Conservation (phyloP, 2,888 invertebrate genomes). For the Syrphus vitripennis region DNA sequence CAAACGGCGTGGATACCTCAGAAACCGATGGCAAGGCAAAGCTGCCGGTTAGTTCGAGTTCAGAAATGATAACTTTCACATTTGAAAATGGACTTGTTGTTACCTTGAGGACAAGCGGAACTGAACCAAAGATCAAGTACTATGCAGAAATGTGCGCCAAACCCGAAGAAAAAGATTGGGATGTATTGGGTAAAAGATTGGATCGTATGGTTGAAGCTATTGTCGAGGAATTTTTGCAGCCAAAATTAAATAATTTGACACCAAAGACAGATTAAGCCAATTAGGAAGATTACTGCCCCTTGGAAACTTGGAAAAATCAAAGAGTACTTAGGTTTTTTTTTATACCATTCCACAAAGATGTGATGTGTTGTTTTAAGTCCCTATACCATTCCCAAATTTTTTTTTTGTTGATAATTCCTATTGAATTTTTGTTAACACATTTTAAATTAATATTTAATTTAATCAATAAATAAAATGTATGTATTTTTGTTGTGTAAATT, state of each 20-base stretch:
- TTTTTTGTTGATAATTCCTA: background rate
- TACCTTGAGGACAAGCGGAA: slow-evolving; percentile 97
- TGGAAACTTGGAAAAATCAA: background rate
- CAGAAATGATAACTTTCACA: slow-evolving; percentile 97
- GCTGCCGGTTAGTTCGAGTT: slow-evolving; percentile 85
- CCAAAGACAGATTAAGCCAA: slow-evolving; percentile 38
- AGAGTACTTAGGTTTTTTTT: slow-evolving; percentile 23
- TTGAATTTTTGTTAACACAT: background rate
- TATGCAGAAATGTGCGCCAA: slow-evolving; percentile 94
- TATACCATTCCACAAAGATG: slow-evolving; percentile 33
- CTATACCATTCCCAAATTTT: background rate
- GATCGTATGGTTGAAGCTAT: slow-evolving; percentile 89
- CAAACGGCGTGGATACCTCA: slow-evolving; percentile 87
- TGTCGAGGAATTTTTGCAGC: slow-evolving; percentile 91
- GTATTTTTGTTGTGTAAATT: too few species aligned
- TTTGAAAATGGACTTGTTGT: slow-evolving; percentile 93
- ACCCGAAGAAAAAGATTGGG: slow-evolving; percentile 86
- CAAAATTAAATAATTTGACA: slow-evolving; percentile 85
- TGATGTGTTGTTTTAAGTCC: background rate
- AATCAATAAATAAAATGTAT: background rate
- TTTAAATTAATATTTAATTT: background rate
- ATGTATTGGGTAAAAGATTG: slow-evolving; percentile 84
- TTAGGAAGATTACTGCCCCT: background rate
- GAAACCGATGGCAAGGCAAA: slow-evolving; percentile 87
- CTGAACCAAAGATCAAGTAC: slow-evolving; percentile 99